Conservation (phyloP, 2,888 invertebrate genomes). For the Melikaiella ostensackeni region DNA sequence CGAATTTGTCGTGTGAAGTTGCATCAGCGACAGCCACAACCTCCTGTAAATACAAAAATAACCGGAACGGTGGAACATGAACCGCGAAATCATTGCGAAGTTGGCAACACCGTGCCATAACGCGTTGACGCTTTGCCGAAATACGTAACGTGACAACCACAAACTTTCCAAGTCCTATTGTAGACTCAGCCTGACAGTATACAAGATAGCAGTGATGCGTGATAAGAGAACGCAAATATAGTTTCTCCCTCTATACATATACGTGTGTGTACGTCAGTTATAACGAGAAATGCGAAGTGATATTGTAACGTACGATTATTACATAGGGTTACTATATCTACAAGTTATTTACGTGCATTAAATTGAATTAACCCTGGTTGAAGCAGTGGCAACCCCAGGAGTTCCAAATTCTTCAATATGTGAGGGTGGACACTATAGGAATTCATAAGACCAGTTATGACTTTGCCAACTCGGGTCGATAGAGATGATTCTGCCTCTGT, state of each 20-base stretch:
- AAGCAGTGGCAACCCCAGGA: background rate
- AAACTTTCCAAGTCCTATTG: no score
- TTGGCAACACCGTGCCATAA: no score
- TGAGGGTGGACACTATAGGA: background rate
- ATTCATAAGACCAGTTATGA: background rate
- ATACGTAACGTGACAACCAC: no score
- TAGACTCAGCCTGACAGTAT: no score
- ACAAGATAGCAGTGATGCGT: conserved; percentile 4
- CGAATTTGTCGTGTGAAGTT: no score
- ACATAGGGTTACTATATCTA: background rate
- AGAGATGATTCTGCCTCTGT: no score
- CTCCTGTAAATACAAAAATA: no score
- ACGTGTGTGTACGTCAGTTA: background rate
- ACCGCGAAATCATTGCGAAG: no score
- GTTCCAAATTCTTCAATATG: background rate
- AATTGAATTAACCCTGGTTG: background rate
- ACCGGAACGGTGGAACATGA: no score
- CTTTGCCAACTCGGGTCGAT: background rate
- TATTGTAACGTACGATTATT: background rate
- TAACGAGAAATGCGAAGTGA: conserved; percentile 2
- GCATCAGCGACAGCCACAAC: no score
- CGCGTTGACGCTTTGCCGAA: no score
- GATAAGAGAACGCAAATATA: background rate
- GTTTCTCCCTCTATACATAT: background rate
- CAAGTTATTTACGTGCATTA: background rate